Conservation (phyloP, 2,113 vertebrate species). For the Corythornis cristatus region DNA sequence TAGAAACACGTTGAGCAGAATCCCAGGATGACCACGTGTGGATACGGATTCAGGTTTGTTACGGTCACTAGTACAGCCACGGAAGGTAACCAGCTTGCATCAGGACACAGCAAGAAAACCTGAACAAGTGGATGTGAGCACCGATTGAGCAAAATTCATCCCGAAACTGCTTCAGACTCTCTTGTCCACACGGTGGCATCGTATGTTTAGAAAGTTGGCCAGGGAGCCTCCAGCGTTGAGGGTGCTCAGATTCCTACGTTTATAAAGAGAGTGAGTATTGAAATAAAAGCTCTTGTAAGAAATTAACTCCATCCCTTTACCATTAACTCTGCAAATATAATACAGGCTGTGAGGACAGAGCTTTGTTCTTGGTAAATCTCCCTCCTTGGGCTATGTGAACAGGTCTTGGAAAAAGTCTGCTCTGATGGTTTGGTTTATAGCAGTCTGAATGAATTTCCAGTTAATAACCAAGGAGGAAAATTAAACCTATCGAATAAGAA, state of each 20-base stretch:
- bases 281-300: background rate
- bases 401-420: background rate
- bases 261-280: rapidly evolving
- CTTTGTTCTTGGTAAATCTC: background rate
- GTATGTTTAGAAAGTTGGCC: background rate
- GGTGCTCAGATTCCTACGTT: rapidly evolving
- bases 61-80: background rate
- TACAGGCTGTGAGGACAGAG: background rate
- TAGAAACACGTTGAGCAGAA: background rate
- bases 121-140: background rate
- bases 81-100: background rate
- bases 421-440: background rate
- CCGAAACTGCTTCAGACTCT: background rate
- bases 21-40: background rate
- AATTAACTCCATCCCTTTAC: background rate
- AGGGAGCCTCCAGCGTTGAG: rapidly evolving
- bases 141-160: background rate
- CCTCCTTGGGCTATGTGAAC: background rate
- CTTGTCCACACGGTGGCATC: slow-evolving; percentile 28
- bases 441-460: background rate
- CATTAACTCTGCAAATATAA: background rate
- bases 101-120: background rate
- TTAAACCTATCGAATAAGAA: background rate
- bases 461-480: background rate
- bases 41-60: background rate